Base-by-base conservation (phyloP, 2,888 invertebrate species). In the Gisinianus flammeolus region DNA sequence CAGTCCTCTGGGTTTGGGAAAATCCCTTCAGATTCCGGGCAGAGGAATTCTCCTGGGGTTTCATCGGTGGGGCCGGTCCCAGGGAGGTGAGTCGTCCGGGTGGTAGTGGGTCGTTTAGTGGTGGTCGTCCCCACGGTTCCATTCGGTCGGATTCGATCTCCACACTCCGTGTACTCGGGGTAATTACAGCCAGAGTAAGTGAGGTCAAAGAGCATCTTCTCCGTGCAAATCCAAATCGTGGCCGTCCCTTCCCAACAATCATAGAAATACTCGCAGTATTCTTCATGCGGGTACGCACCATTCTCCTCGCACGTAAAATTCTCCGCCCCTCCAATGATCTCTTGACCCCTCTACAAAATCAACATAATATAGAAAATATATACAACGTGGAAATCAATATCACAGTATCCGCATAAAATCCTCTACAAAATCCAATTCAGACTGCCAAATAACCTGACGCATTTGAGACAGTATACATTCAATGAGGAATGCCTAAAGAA, bases 201-300 rank as follows among this genome's bases (percentile, higher is more conserved):
- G 0, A 79, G 24, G 52, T 81, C 81, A 71, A 80, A 82, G 24
- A 82, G 76, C 66, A 76, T 73, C 4, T 35, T 26, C 0, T 81
- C 81, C 22, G 79, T 80, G 67, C 82, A 82, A 0, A 52, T 62
- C n/a, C 78, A n/a, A 10, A 81, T 69, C 0, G 68, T 69, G 12
- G 81, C 82, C 0, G 3, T 0, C 0, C 72, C 77, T 30, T 79
- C 69, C 77, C 79, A 82, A 71, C 82, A 82, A 19, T 74, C 77
- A 52, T 79, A 69, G 62, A 68, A 82, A 8, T 62, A 69, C 8
- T 76, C 64, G 54, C 82, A 82, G 24, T 71, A 33, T 8, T 69
- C 67, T 67, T 79, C 78, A 76, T 81, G 69, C 12, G 80, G 78
- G n/a, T 77, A 80, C 12, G 76, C 81, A 52, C 82, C 82, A 67